Base-by-base conservation (phyloP, 2,113 vertebrate genomes). In the Mugil cephalus region DNA sequence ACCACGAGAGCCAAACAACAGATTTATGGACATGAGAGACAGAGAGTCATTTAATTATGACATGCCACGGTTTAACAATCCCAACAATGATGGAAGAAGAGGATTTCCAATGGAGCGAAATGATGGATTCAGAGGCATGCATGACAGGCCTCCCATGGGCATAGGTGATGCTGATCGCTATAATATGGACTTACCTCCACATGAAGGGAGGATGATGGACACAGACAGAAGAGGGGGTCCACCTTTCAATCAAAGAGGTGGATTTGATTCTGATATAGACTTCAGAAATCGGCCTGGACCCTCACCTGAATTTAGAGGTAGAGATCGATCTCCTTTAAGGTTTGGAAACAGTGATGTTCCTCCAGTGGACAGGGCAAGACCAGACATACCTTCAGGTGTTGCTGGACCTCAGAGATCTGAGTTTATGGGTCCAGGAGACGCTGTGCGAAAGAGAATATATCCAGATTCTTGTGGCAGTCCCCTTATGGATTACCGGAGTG, bases 271-370 rank as follows among this genome's bases (percentile, higher is more conserved):
- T 40, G 92, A 96, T 87, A 92, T 95, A 90, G 96, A 98, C 89
- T 96, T 97, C 87, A 94, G 96, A 87, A 96, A 95, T 59, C 96
- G 94, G 38, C 94, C 95, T 46, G 94, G 93, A 77, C 92, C 94
- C 52, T 69, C 93, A 1, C 24, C 87, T 86, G 95, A 97, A 77
- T 92, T 92, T 50, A 79, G 80, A 66, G 81, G 60, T 70, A 91
- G 93, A 68, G 93, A 94, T 30, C 82, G 89, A 34, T 93, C 94
- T 55, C 91, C 93, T 13, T 66, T 89, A 72, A 83, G 88, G 61
- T 93, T 93, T 81, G 87, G 88, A 38, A 89, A 90, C 50, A 59
- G n/a, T n/a, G 83, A 88, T 48, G 78, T 60, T 6, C 38, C 82
- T 43, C 58, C 87, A 8, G 71, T 61, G 36, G 93, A 93, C n/a